Evolutionary conservation across 2,797 vertebrate genomes (phyloP).

Genomic region (Schizothorax lantsangensis): DNA sequence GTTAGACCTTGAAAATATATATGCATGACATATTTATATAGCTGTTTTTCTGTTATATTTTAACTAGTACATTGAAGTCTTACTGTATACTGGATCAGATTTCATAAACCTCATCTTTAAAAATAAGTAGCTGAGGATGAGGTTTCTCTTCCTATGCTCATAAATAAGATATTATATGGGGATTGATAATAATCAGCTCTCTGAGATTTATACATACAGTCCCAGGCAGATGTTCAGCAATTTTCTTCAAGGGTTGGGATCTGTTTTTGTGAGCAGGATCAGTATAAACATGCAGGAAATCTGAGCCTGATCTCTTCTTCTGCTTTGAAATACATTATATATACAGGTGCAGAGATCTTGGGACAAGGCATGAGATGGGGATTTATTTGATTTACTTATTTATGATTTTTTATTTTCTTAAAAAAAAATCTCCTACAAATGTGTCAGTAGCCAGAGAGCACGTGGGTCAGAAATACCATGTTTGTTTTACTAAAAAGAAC

Average conservation of each 20-base stretch:
- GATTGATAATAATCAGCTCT: slow-evolving; percentile 1
- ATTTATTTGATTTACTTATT: slow-evolving; percentile 1
- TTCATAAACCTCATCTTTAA: neutral
- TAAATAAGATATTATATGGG: slow-evolving; percentile 19
- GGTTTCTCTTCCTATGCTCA: neutral
- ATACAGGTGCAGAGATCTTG: slow-evolving; percentile 26
- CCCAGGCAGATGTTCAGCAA: neutral
- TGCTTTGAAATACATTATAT: slow-evolving; percentile 31
- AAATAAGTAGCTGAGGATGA: neutral
- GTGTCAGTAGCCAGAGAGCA: neutral
- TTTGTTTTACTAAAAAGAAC: slow-evolving; percentile 56
- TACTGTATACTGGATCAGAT: neutral
- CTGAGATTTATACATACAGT: neutral
- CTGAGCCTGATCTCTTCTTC: slow-evolving; percentile 19
- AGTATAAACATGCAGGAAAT: slow-evolving; percentile 25
- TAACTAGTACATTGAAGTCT: neutral
- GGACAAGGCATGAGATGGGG: neutral
- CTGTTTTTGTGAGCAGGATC: slow-evolving; percentile 23
- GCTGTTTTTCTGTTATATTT: neutral
- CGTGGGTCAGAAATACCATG: slow-evolving; percentile 39
- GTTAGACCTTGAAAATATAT: neutral
- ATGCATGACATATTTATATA: neutral
- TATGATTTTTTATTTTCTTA: neutral
- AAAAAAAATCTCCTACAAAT: neutral
- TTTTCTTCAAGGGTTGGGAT: neutral